Conservation (phyloP, 2,888 invertebrate species). For the Cyaniris semiargus region DNA sequence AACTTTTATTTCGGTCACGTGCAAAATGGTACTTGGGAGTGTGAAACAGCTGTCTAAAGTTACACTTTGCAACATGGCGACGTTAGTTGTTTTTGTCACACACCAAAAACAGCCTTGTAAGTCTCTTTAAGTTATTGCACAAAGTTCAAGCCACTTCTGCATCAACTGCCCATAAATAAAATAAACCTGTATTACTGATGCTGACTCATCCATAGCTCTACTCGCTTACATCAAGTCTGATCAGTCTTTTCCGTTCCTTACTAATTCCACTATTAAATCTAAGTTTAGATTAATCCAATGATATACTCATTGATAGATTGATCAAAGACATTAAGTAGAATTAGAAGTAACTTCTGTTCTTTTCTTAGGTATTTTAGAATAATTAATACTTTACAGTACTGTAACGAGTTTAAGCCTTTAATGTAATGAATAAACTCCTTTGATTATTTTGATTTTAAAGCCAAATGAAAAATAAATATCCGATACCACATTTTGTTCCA, state of each 20-base stretch:
- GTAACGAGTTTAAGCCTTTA: not conserved
- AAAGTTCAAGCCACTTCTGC: conserved; percentile 4
- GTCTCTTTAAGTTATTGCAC: not conserved
- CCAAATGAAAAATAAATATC: not conserved
- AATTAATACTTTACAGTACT: not conserved
- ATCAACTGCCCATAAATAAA: not conserved
- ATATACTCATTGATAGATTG: conserved; percentile 9
- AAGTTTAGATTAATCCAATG: conserved; percentile 18
- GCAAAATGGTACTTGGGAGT: no score
- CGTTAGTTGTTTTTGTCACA: not conserved
- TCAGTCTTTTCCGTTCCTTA: conserved; percentile 28
- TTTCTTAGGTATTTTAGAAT: conserved; percentile 15
- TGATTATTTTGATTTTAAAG: not conserved
- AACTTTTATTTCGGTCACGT: no score
- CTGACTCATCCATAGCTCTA: conserved; percentile 28
- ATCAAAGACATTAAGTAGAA: conserved; percentile 24
- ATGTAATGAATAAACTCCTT: not conserved
- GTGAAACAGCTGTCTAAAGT: not conserved
- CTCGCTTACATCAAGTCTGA: conserved; percentile 28
- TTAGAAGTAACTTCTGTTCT: conserved; percentile 23
- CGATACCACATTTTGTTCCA: not conserved
- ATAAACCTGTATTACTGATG: conserved; percentile 2
- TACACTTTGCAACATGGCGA: no score
- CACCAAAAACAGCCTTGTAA: not conserved
- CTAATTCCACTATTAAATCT: conserved; percentile 24